phyloP scores from a whole-genome alignment of 2,888 invertebrate genomes.

The Erebia epiphron region DNA sequence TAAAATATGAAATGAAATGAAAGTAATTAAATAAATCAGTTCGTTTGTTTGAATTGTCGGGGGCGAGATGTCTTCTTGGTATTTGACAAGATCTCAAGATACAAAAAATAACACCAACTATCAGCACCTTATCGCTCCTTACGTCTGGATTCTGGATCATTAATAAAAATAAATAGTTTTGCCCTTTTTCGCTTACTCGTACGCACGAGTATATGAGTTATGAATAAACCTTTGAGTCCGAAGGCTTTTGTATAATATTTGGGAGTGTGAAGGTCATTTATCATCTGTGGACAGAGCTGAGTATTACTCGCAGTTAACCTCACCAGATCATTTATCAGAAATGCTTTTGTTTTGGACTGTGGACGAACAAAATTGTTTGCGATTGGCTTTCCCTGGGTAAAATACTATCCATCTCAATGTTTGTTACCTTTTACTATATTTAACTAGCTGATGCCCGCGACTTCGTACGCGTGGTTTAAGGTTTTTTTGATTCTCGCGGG shows the following conservation, averaged over 20 bases:
- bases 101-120: background rate
- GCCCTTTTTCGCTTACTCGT: background rate
- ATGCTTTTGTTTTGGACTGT: constrained; percentile 36
- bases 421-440: background rate
- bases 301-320: constrained; percentile 36
- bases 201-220: background rate
- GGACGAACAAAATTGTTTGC: constrained; percentile 23
- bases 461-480: no score
- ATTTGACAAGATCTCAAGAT: no score
- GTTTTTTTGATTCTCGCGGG: no score
- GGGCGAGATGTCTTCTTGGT: no score
- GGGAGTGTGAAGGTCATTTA: constrained; percentile 22
- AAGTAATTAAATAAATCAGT: no score
- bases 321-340: constrained; percentile 43
- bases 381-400: background rate
- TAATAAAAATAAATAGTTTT: constrained; percentile 1
- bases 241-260: background rate
- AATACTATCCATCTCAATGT: background rate
- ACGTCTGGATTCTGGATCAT: no score
- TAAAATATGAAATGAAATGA: no score
- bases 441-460: no score
- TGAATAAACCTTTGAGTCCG: background rate
- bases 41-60: no score
- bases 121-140: background rate
- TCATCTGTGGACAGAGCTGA: constrained; percentile 31